Evolutionary conservation across 1,140 invertebrate genomes (phyloP).

Genomic region (Cotesia chilonis): DNA sequence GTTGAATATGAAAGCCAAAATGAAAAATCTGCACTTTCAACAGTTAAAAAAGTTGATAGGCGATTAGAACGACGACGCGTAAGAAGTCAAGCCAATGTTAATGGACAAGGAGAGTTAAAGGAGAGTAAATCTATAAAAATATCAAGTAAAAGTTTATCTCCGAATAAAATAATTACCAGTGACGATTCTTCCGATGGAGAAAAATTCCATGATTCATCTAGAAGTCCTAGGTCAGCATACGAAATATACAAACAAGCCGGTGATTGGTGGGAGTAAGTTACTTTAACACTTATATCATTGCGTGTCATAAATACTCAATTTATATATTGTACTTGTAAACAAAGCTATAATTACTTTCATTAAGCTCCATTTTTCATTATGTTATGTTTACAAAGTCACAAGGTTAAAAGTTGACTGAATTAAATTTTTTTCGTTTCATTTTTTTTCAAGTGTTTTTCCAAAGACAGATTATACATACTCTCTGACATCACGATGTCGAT

Average conservation of each 20-base stretch:
- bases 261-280: slow-evolving; percentile 65
- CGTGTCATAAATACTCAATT: neutral
- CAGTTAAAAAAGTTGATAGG: slow-evolving; percentile 48
- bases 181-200: slow-evolving; percentile 62
- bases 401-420: slow-evolving; percentile 4
- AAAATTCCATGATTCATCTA: slow-evolving; percentile 53
- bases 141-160: slow-evolving; percentile 43
- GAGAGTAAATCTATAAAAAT: slow-evolving; percentile 40
- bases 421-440: slow-evolving; percentile 3
- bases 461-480: slow-evolving; percentile 87
- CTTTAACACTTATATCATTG: slow-evolving; percentile 32
- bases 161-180: slow-evolving; percentile 51
- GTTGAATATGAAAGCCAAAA: slow-evolving; percentile 37
- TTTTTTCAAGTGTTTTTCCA: slow-evolving; percentile 72
- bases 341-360: neutral
- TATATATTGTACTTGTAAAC: slow-evolving; percentile 21
- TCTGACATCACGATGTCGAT: slow-evolving; percentile 75
- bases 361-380: no score
- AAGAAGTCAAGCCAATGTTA: slow-evolving; percentile 53
- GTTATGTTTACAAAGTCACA: no score
- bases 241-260: slow-evolving; percentile 62
- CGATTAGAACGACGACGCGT: slow-evolving; percentile 57
- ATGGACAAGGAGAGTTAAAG: slow-evolving; percentile 54
- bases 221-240: slow-evolving; percentile 51
- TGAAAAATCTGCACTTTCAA: slow-evolving; percentile 42